Evolutionary conservation across 2,888 invertebrate genomes (phyloP).

Genomic region (Dugesia japonica): DNA sequence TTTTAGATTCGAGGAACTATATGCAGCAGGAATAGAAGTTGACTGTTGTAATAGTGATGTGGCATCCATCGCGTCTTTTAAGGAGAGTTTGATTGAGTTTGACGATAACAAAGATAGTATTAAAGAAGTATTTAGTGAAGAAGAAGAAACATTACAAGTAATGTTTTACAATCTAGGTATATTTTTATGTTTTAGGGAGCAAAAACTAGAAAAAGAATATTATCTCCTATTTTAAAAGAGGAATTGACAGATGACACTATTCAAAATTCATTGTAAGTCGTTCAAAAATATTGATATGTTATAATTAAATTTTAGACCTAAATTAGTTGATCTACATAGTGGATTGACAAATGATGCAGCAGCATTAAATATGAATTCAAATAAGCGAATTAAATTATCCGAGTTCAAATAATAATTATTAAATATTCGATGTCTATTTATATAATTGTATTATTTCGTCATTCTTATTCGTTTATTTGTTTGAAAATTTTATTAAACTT

Average conservation of each 20-base stretch:
- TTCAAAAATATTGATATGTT: too few relatives aligned
- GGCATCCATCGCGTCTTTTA: not conserved
- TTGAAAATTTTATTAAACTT: too few relatives aligned
- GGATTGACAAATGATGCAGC: conserved; percentile 10
- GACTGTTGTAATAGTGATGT: not conserved
- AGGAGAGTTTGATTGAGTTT: not conserved
- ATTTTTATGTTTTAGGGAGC: not conserved
- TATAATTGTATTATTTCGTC: too few relatives aligned
- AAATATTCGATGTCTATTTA: not conserved
- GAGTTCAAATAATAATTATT: not conserved
- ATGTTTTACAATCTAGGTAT: not conserved
- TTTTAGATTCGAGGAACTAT: conserved; percentile 13
- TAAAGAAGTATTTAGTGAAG: not conserved
- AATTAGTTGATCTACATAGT: too few relatives aligned
- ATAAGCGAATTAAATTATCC: not conserved
- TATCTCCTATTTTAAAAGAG: too few relatives aligned
- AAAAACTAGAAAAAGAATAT: not conserved
- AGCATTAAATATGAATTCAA: not conserved
- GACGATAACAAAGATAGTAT: not conserved
- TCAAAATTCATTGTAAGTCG: too few relatives aligned
- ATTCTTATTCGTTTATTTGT: too few relatives aligned
- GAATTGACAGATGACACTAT: too few relatives aligned
- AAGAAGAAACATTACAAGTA: conserved; percentile 11
- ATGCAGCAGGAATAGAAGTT: not conserved
- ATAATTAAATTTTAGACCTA: too few relatives aligned